These are phyloP conservation scores for Chouioia cunea DNA, from an alignment of 2,888 invertebrate species.

Conservation along the genomic window DNA sequence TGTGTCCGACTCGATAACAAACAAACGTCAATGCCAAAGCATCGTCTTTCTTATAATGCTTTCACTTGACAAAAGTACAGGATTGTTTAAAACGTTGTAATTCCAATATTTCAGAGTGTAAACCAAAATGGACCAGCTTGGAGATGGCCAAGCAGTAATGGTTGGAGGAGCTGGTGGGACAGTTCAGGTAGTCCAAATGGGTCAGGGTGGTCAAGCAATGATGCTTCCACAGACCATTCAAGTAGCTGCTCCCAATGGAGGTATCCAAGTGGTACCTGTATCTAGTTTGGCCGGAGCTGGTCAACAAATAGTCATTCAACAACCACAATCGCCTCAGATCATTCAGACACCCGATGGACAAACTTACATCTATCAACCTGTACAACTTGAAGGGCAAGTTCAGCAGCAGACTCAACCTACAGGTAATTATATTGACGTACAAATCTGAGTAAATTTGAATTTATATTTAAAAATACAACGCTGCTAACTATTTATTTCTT, in stretches of 20 bases:
- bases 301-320: slow-evolving; percentile 74
- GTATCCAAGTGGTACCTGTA: slow-evolving; percentile 81
- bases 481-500: background rate
- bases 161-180: slow-evolving; percentile 64
- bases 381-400: slow-evolving; percentile 72
- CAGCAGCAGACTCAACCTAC: slow-evolving; percentile 74
- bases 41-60: too few species aligned
- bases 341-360: slow-evolving; percentile 94
- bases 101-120: slow-evolving; percentile 21
- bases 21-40: too few species aligned
- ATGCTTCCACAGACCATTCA: slow-evolving; percentile 72
- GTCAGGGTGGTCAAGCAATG: slow-evolving; percentile 76
- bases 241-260: slow-evolving; percentile 76
- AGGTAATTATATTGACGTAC: slow-evolving; percentile 65
- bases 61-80: too few species aligned
- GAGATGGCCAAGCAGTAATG: slow-evolving; percentile 65
- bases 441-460: background rate
- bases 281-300: slow-evolving; percentile 72
- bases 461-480: background rate
- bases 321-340: slow-evolving; percentile 81
- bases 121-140: slow-evolving; percentile 63
- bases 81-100: too few species aligned
- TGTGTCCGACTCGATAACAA: too few species aligned
- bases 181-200: slow-evolving; percentile 66
- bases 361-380: slow-evolving; percentile 90